A percentile compares a stretch with the other conserved stretches of the same genome.
Conservation (phyloP, 2,113 vertebrate genomes). For the Muntiacus muntjak region DNA sequence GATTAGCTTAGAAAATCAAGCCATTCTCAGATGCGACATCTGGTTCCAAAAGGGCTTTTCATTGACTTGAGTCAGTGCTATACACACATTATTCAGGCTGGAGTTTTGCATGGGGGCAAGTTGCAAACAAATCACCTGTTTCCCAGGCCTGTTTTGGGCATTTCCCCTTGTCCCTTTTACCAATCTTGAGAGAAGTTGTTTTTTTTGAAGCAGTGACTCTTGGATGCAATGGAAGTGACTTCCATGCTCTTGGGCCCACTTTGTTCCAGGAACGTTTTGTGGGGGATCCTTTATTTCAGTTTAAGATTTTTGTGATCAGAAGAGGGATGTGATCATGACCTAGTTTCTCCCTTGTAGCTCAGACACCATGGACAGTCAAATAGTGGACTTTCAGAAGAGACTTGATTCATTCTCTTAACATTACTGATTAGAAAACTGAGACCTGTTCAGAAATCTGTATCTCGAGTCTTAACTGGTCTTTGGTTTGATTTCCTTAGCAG, state of each 20-base stretch:
- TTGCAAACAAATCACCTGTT: neutral
- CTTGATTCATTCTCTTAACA: neutral
- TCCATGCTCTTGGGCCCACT: neutral
- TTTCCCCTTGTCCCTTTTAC: neutral
- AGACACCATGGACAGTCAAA: neutral
- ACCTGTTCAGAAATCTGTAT: neutral
- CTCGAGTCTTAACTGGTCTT: neutral
- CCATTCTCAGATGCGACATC: neutral
- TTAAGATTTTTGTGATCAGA: neutral
- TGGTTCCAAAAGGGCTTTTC: neutral
- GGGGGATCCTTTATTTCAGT: neutral
- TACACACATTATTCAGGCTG: neutral
- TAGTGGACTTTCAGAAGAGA: neutral
- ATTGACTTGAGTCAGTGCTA: neutral
- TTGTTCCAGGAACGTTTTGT: neutral
- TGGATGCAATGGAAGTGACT: neutral
- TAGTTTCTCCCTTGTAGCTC: neutral
- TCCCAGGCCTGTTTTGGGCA: neutral
- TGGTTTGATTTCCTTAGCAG: neutral
- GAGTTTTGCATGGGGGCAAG: neutral
- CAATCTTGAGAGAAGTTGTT: neutral
- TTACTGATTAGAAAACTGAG: neutral
- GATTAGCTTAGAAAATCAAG: neutral
- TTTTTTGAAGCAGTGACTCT: neutral
- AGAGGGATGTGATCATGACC: neutral